phyloP scores from a whole-genome alignment of 2,113 vertebrate genomes.

The Phrynocephalus versicolor region DNA sequence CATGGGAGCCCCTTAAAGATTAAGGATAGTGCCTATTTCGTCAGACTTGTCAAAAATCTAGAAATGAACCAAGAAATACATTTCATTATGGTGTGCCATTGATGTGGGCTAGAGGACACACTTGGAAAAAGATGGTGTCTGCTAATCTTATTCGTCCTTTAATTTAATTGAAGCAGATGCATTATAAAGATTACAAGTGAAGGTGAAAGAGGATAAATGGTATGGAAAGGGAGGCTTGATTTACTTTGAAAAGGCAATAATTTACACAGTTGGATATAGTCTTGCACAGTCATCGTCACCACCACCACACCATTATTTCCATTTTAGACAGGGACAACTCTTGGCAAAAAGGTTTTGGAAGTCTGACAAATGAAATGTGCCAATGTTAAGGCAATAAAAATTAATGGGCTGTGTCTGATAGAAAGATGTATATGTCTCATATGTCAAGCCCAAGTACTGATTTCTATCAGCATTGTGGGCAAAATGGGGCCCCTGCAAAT shows the following conservation, averaged over 20 bases:
- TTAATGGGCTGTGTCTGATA: neutral
- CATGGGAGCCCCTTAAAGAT: too few species aligned
- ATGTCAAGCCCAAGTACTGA: neutral
- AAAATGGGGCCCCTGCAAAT: neutral
- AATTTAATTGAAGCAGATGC: conserved; percentile 50
- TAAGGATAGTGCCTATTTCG: too few species aligned
- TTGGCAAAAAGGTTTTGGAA: too few species aligned
- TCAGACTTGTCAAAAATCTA: too few species aligned
- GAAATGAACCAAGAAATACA: neutral
- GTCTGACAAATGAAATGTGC: too few species aligned
- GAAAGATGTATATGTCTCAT: neutral
- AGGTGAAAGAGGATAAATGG: conserved; percentile 41
- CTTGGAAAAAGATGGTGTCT: conserved; percentile 31
- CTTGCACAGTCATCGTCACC: too few species aligned
- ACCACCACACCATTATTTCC: too few species aligned
- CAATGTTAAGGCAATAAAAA: too few species aligned
- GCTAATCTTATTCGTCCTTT: conserved; percentile 39
- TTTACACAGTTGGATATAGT: too few species aligned
- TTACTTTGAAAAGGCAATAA: neutral
- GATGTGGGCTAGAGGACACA: too few species aligned
- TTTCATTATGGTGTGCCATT: conserved; percentile 12
- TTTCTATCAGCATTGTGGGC: neutral
- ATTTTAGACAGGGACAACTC: too few species aligned
- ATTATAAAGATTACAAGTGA: conserved; percentile 45
- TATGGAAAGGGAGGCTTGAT: neutral